Base-by-base conservation (phyloP, 2,888 invertebrate species). In the Caenorhabditis sinica region DNA sequence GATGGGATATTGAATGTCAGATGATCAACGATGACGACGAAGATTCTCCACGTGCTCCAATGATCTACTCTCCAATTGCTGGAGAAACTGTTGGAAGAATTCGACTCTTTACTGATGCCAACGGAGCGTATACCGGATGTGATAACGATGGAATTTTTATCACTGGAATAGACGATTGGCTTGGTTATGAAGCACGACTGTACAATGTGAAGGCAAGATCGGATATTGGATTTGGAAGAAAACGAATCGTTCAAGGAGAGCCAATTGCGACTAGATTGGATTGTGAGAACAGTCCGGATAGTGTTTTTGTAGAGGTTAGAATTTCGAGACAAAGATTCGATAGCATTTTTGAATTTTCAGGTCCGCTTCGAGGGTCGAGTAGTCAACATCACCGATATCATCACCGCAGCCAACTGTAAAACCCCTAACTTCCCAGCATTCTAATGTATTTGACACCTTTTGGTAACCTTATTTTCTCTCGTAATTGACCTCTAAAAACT, bases 101-200 rank as follows among this genome's bases (percentile, higher is more conserved):
- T 28, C 89, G 92, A 8, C 66, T 92, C 20, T 66, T 68, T 33
- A 82, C 83, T 17, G 88, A 90, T 68, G 60, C 79, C 13, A 88
- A 89, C 60, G 84, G 81, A 3, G 88, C 77, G 20, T 92, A 92
- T 56, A 83, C 84, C 20, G 92, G 92, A 33, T 93, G 93, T 79
- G 88, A 90, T 33, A 93, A 93, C 79, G 93, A 93, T 65, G 93
- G 89, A 20, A 69, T 93, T 23, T 93, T 93, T 83, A 90, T 93
- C 56, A 86, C 87, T 33, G 93, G 93, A 61, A 88, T 88, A 1
- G 92, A 91, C 20, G 87, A 88, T n/a, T 93, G 93, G 92, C 86
- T 88, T 61, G 91, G 90, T 49, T 92, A 89, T 85, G 90, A 91
- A 65, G 92, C 89, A 0, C 86, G 90, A 28, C 79, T 92, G 58